Evolutionary conservation across 2,888 invertebrate species (phyloP).

Genomic region (Anoncus sp.): DNA sequence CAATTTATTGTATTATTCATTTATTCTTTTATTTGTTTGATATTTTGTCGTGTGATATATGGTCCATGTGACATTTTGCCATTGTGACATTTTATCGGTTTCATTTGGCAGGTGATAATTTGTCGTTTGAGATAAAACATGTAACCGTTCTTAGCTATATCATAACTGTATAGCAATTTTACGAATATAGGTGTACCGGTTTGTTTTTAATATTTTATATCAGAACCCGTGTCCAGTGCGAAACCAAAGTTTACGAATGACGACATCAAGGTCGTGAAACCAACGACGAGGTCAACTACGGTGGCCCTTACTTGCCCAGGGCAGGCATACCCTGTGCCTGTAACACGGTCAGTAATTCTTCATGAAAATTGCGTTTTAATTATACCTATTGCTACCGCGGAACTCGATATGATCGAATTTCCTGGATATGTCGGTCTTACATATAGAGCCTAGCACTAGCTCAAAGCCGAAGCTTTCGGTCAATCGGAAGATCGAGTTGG

Average conservation of each 20-base stretch:
- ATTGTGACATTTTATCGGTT: too few species aligned
- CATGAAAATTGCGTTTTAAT: conserved; percentile 22
- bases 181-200: conserved; percentile 21
- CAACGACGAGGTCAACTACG: conserved; percentile 78
- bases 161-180: background rate
- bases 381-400: background rate
- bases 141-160: background rate
- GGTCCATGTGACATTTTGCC: too few species aligned
- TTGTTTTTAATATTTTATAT: conserved; percentile 38
- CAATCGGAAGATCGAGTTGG: conserved; percentile 80
- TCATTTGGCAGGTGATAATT: too few species aligned
- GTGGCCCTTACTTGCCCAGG: conserved; percentile 84
- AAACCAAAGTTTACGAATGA: conserved; percentile 87
- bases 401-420: background rate
- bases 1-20: too few species aligned
- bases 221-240: conserved; percentile 89
- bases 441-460: conserved; percentile 78
- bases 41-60: too few species aligned
- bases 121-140: too few species aligned
- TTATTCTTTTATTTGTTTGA: too few species aligned
- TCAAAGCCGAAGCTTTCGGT: conserved; percentile 79
- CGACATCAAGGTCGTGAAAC: conserved; percentile 82
- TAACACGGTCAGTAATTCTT: conserved; percentile 78
- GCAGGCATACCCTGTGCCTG: conserved; percentile 85
- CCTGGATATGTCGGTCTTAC: background rate